phyloP scores from a whole-genome alignment of 2,113 vertebrate genomes.

The Brachyhypopomus gauderio region DNA sequence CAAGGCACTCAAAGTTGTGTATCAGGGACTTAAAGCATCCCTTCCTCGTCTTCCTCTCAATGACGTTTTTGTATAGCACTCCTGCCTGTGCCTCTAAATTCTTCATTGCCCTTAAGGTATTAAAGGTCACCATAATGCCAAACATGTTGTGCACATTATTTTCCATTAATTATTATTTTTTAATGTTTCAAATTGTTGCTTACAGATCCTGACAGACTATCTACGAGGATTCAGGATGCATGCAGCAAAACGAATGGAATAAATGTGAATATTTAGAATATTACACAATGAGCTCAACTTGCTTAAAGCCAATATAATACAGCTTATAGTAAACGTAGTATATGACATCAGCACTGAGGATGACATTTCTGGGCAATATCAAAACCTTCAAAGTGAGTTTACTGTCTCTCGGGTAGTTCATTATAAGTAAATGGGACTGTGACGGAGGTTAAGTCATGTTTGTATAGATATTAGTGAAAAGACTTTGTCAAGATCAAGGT shows the following conservation, averaged over 20 bases:
- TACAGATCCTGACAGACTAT: not conserved
- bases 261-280: not conserved
- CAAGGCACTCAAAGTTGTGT: too few species aligned
- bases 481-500: too few species aligned
- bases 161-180: not conserved
- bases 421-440: too few species aligned
- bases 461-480: too few species aligned
- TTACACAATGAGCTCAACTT: not conserved
- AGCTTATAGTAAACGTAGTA: not conserved
- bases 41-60: not conserved
- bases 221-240: not conserved
- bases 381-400: constrained; percentile 1
- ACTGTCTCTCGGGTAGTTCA: too few species aligned
- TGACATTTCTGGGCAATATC: not conserved
- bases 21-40: not conserved
- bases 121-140: not conserved
- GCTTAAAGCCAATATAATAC: not conserved
- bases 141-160: not conserved
- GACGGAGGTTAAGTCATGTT: too few species aligned
- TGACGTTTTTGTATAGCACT: not conserved
- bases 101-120: not conserved
- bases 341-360: not conserved
- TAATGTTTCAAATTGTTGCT: not conserved
- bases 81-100: not conserved
- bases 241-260: not conserved